Evolutionary conservation across 2,113 vertebrate genomes (phyloP).

Genomic region (Tyto alba): DNA sequence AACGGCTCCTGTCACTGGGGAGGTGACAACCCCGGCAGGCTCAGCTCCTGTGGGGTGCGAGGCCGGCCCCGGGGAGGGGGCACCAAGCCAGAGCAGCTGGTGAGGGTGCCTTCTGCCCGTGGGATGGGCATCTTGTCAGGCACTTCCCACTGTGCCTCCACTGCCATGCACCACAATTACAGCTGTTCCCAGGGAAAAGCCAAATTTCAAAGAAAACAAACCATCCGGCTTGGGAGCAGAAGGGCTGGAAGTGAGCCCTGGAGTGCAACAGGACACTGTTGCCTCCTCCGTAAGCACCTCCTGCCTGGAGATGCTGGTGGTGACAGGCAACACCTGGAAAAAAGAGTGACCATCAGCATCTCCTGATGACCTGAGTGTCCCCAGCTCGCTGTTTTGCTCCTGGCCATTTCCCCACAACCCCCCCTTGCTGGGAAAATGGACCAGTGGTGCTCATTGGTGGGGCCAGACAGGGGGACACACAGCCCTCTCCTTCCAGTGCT

Average conservation of each 20-base stretch:
- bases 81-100: background rate
- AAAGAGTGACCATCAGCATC: background rate
- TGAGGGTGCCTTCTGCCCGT: background rate
- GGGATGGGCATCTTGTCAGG: background rate
- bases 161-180: background rate
- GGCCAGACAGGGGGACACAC: background rate
- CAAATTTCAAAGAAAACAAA: background rate
- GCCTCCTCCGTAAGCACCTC: background rate
- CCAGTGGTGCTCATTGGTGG: rapidly evolving
- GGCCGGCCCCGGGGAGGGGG: background rate
- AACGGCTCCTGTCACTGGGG: rapidly evolving
- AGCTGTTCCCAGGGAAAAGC: background rate
- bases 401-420: background rate
- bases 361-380: background rate
- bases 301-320: background rate
- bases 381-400: background rate
- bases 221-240: background rate
- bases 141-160: background rate
- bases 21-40: background rate
- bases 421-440: background rate
- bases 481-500: background rate
- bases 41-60: background rate
- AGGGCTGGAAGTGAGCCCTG: background rate
- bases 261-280: background rate
- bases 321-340: background rate